Evolutionary conservation across 2,797 vertebrate genomes (phyloP).

Genomic region (Malacoraja senta): DNA sequence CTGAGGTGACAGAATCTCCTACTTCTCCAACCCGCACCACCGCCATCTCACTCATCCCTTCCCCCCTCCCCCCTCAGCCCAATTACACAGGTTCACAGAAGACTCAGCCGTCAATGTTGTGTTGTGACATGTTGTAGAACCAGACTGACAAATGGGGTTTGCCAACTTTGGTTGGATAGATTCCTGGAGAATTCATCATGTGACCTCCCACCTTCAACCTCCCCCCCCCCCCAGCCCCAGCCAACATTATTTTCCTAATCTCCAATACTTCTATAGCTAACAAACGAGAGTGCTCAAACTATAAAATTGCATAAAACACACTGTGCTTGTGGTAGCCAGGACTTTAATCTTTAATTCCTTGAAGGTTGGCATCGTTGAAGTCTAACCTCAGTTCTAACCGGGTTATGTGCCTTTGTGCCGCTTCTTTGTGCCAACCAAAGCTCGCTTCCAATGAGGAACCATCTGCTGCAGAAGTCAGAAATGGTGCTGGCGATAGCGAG

Average conservation of each 20-base stretch:
- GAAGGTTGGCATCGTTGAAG: constrained; percentile 6
- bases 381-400: constrained; percentile 18
- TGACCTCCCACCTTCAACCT: neutral
- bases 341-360: constrained; percentile 4
- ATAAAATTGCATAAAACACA: neutral
- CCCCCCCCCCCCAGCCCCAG: neutral
- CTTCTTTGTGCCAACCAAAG: neutral
- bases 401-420: constrained; percentile 15
- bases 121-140: neutral
- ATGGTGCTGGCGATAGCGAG: constrained; percentile 20
- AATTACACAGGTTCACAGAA: constrained; percentile 33
- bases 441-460: constrained; percentile 25
- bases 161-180: constrained; percentile 12
- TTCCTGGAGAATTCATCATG: constrained; percentile 25
- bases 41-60: neutral
- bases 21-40: neutral
- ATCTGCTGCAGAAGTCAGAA: constrained; percentile 28
- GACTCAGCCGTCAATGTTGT: neutral
- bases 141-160: constrained; percentile 21
- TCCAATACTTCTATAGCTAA: constrained; percentile 1
- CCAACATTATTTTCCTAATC: neutral
- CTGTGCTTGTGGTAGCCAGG: neutral
- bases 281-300: neutral
- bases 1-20: neutral
- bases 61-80: neutral